phyloP scores from a whole-genome alignment of 92 coral and sea anemone species.

The Zoanthus solanderi region DNA sequence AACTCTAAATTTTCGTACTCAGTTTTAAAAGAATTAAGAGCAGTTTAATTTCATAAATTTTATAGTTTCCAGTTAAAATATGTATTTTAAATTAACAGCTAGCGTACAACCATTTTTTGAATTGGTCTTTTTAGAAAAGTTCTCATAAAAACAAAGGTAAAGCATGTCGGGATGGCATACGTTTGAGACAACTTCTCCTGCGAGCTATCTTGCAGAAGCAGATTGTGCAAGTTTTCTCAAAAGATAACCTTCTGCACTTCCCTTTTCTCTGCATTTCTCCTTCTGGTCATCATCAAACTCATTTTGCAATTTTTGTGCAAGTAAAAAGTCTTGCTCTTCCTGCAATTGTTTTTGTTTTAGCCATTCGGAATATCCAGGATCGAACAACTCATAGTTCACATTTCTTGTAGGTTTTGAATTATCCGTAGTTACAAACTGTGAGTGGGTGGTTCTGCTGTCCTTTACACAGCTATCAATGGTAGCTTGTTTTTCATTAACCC shows the following conservation, averaged over 20 bases:
- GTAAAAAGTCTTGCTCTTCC: slow-evolving; percentile 73
- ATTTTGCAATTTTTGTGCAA: slow-evolving; percentile 85
- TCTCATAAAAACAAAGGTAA: background rate
- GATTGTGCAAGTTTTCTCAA: slow-evolving; percentile 50
- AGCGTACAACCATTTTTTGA: too few species aligned
- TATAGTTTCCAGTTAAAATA: too few species aligned
- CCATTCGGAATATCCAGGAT: slow-evolving; percentile 33
- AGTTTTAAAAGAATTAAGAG: too few species aligned
- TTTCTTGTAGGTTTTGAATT: background rate
- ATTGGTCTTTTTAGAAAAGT: too few species aligned
- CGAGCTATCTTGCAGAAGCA: background rate
- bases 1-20: too few species aligned
- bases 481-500: background rate
- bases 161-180: too few species aligned
- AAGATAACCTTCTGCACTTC: slow-evolving; percentile 76
- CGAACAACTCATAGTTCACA: slow-evolving; percentile 24
- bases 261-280: slow-evolving; percentile 60
- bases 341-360: slow-evolving; percentile 51
- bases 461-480: background rate
- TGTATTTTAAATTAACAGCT: too few species aligned
- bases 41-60: too few species aligned
- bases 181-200: background rate
- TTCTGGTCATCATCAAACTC: slow-evolving; percentile 70
- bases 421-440: background rate
- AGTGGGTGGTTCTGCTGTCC: background rate